Evolutionary conservation across 2,797 vertebrate species (phyloP).

Genomic region (Micropoecilia bifurca): DNA sequence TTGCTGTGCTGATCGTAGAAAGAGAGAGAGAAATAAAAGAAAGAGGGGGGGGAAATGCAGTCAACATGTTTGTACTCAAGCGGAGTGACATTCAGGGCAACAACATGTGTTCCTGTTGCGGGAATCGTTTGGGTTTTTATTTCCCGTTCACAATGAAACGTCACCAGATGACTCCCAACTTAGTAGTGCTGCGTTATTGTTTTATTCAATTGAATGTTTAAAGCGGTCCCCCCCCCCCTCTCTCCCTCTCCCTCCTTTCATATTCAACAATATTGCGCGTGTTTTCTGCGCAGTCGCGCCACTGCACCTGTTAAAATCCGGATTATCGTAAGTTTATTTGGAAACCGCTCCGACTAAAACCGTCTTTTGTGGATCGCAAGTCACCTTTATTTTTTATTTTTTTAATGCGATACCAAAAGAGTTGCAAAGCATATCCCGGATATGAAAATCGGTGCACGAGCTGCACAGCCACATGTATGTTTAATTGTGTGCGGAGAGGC

Average conservation of each 20-base stretch:
- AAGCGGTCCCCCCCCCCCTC: no score
- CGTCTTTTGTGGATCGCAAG: background rate
- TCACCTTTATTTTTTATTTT: no score
- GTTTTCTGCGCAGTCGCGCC: slow-evolving; percentile 10
- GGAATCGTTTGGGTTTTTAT: background rate
- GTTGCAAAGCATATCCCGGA: background rate
- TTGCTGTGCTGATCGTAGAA: background rate
- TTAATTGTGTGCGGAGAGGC: slow-evolving; percentile 6
- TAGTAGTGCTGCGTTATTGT: slow-evolving; percentile 11
- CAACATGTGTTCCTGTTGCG: background rate
- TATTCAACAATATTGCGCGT: background rate
- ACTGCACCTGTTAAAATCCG: slow-evolving; percentile 58
- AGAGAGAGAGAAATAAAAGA: background rate
- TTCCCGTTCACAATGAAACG: background rate
- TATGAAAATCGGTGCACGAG: background rate
- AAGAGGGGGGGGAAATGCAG: background rate
- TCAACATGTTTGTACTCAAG: slow-evolving; percentile 17
- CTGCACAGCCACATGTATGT: background rate
- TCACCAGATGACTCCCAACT: background rate
- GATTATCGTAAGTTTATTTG: slow-evolving; percentile 4
- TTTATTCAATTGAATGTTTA: background rate
- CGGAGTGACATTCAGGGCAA: slow-evolving; percentile 3
- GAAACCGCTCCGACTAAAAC: background rate
- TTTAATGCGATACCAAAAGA: background rate
- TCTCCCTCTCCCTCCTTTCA: background rate